These are phyloP conservation scores for Gymnoscelis rufifasciata DNA, from an alignment of 2,888 invertebrate genomes.

Conservation along the genomic window DNA sequence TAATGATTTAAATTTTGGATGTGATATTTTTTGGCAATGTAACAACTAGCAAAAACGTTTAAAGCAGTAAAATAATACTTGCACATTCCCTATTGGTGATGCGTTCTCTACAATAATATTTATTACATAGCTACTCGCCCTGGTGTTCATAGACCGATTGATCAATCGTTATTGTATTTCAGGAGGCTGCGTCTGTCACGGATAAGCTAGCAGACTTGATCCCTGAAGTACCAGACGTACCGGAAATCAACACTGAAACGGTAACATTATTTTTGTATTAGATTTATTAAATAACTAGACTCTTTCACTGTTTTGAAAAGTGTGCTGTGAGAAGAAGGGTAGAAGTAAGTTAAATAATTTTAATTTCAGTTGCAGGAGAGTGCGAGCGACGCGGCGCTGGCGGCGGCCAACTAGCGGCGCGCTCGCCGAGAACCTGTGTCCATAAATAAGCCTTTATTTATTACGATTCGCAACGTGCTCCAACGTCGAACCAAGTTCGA, in stretches of 20 bases:
- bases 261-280: slow-evolving; percentile 41
- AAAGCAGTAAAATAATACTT: too few species aligned
- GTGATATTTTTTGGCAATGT: too few species aligned
- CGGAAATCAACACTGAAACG: slow-evolving; percentile 65
- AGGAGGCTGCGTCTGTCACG: slow-evolving; percentile 55
- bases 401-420: slow-evolving; percentile 52
- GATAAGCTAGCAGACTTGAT: slow-evolving; percentile 70
- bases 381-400: slow-evolving; percentile 49
- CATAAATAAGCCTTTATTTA: slow-evolving; percentile 69
- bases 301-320: too few species aligned
- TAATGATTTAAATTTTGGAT: too few species aligned
- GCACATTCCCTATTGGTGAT: too few species aligned
- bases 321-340: background rate
- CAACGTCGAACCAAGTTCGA: slow-evolving; percentile 73
- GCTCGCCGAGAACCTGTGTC: slow-evolving; percentile 46
- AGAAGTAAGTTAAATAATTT: background rate
- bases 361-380: slow-evolving; percentile 49
- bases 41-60: too few species aligned
- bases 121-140: too few species aligned
- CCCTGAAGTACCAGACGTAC: slow-evolving; percentile 65
- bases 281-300: too few species aligned
- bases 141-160: background rate
- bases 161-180: slow-evolving; percentile 33
- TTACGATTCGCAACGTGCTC: slow-evolving; percentile 63
- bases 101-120: too few species aligned